phyloP scores from a whole-genome alignment of 37 sponge, comb jelly and placozoan genomes.

The Beroe ovata region DNA sequence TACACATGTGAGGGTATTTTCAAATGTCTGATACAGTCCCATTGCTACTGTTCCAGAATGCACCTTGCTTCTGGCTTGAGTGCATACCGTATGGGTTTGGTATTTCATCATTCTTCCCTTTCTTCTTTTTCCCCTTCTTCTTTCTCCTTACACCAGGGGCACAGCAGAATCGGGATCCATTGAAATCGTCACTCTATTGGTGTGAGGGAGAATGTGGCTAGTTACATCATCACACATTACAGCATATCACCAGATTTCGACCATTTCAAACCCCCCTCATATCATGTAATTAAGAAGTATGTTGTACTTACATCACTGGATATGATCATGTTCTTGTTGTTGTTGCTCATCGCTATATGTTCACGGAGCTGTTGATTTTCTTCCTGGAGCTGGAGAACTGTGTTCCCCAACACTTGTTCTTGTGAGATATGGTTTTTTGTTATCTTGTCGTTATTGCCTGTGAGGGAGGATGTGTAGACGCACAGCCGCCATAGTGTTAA shows the following conservation, averaged over 20 bases:
- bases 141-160: constrained; percentile 28
- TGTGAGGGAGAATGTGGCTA: no score
- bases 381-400: constrained; percentile 61
- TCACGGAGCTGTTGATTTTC: constrained; percentile 38
- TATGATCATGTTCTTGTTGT: background rate
- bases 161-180: constrained; percentile 47
- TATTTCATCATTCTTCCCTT: constrained; percentile 1
- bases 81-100: constrained; percentile 60
- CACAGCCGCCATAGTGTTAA: no score
- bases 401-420: constrained; percentile 41
- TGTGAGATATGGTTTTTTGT: constrained; percentile 39
- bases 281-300: no score
- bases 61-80: constrained; percentile 15
- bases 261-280: no score
- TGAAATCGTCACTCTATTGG: constrained; percentile 66
- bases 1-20: no score
- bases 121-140: constrained; percentile 57
- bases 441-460: constrained; percentile 4
- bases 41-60: constrained; percentile 33
- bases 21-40: constrained; percentile 26
- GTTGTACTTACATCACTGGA: constrained; percentile 18
- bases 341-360: background rate
- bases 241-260: no score
- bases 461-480: no score
- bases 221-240: no score